A percentile compares a stretch with the other conserved stretches of the same genome.
These are phyloP conservation scores for Gavia stellata DNA, from an alignment of 2,113 vertebrate genomes.

Conservation along the genomic window DNA sequence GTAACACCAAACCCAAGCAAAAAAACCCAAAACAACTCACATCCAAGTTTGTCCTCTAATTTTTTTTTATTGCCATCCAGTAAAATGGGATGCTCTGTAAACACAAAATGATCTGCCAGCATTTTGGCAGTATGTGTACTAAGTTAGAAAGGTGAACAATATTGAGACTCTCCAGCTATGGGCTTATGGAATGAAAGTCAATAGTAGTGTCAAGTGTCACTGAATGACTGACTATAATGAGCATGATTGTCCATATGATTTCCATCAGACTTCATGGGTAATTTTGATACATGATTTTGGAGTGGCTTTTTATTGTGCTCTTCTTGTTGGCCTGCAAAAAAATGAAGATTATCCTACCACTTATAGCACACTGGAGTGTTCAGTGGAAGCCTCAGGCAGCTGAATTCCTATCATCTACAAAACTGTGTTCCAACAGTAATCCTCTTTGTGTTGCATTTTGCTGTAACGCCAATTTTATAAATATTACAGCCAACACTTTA, in stretches of 20 bases:
- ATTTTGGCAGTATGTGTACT: neutral
- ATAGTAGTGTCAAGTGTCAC: neutral
- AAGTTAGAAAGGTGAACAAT: neutral
- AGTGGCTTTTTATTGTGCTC: neutral
- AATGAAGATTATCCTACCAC: neutral
- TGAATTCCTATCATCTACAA: neutral
- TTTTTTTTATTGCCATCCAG: neutral
- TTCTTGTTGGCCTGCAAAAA: neutral
- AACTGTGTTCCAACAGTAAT: constrained; percentile 6
- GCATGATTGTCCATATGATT: neutral
- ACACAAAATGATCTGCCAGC: neutral
- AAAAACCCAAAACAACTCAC: neutral
- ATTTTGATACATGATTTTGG: neutral
- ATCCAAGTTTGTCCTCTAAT: neutral
- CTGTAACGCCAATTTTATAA: constrained; percentile 50
- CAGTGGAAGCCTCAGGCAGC: neutral
- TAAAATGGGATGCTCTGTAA: neutral
- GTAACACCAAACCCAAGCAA: neutral
- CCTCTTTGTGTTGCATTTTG: constrained; percentile 32
- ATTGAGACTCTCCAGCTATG: neutral
- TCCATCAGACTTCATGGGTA: neutral
- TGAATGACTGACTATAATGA: neutral
- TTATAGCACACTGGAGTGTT: neutral
- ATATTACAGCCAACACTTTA: constrained; percentile 41
- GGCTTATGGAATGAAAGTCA: constrained; percentile 7